phyloP scores from a whole-genome alignment of 2,797 vertebrate species.

The Phalanger gymnotis region DNA sequence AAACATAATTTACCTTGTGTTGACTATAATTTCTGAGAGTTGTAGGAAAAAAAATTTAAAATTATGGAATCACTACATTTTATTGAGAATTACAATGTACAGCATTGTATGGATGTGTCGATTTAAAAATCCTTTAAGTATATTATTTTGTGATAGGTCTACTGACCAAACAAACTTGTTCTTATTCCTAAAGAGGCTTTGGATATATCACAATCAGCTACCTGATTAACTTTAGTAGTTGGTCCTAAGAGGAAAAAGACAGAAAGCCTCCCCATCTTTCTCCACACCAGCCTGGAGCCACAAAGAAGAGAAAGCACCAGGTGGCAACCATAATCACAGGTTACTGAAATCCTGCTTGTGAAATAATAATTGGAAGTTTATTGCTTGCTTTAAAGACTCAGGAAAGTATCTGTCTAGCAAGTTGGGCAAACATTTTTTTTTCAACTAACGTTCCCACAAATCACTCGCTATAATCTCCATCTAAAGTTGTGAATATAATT shows the following conservation, averaged over 20 bases:
- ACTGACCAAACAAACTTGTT: not conserved
- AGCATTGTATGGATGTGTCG: not conserved
- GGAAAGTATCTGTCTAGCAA: not conserved
- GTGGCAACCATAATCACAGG: not conserved
- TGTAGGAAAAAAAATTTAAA: not conserved
- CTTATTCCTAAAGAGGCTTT: not conserved
- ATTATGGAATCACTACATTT: not conserved
- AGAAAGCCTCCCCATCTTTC: not conserved
- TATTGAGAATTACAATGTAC: not conserved
- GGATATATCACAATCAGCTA: not conserved
- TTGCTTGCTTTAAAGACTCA: not conserved
- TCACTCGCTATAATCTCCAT: not conserved
- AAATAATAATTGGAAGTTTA: not conserved
- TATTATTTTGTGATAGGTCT: not conserved
- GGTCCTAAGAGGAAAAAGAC: not conserved
- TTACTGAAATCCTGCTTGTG: not conserved
- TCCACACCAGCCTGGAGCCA: not conserved
- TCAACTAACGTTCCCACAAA: not conserved
- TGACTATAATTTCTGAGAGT: not conserved
- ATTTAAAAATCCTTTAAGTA: not conserved
- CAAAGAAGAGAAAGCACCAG: not conserved
- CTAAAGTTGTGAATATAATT: not conserved
- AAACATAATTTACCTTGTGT: not conserved
- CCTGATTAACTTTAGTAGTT: not conserved
- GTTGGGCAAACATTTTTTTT: not conserved